phyloP scores from a whole-genome alignment of 92 coral and sea anemone genomes.

The Phenganax marumi region DNA sequence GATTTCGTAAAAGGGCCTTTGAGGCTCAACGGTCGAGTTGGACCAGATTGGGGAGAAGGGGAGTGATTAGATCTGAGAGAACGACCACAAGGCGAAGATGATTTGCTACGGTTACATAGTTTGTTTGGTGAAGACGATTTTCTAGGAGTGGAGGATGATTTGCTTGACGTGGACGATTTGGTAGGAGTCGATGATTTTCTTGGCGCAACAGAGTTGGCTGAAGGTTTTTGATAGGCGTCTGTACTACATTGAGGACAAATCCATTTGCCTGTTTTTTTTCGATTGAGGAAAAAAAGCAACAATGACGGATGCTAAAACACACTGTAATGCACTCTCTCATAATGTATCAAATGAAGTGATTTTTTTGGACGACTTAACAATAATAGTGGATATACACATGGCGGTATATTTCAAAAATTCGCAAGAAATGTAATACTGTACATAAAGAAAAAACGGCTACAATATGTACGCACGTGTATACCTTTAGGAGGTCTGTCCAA shows the following conservation, averaged over 20 bases:
- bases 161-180: not conserved
- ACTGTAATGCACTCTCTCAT: no score
- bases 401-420: no score
- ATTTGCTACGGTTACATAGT: no score
- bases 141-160: not conserved
- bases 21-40: not conserved
- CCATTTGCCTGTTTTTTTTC: not conserved
- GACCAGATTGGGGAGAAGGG: not conserved
- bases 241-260: not conserved
- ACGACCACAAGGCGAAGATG: no score
- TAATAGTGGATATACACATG: no score
- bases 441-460: not conserved
- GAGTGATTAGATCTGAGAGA: not conserved
- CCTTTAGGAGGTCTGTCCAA: slow-evolving; percentile 52
- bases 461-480: not conserved
- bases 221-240: not conserved
- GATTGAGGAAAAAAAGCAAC: not conserved
- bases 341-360: no score
- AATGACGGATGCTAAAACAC: not conserved
- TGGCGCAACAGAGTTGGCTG: not conserved
- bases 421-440: no score
- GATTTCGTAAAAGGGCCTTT: slow-evolving; percentile 15
- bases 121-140: no score
- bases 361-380: no score
- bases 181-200: not conserved